phyloP scores from a whole-genome alignment of 2,888 invertebrate genomes.

The Yponomeuta malinellus region DNA sequence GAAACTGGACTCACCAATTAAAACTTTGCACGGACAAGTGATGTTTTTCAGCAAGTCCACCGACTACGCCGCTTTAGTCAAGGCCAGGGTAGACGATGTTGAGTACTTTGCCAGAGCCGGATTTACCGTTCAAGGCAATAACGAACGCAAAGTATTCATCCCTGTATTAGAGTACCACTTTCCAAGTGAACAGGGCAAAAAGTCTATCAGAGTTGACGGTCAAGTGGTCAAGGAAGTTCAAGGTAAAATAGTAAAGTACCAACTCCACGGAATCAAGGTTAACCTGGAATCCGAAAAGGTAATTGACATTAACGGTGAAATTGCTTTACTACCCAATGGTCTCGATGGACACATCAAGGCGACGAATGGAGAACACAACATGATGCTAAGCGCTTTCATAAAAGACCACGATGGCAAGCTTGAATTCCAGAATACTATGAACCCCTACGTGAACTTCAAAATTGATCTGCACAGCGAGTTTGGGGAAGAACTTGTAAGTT shows the following conservation, averaged over 20 bases:
- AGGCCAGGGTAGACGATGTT: slow-evolving; percentile 72
- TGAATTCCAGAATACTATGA: slow-evolving; percentile 75
- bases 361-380: slow-evolving; percentile 58
- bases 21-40: slow-evolving; percentile 75
- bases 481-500: slow-evolving; percentile 47
- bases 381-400: slow-evolving; percentile 62
- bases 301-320: slow-evolving; percentile 68
- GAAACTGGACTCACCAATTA: slow-evolving; percentile 78
- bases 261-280: slow-evolving; percentile 74
- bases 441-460: slow-evolving; percentile 77
- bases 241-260: slow-evolving; percentile 67
- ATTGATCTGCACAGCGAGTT: slow-evolving; percentile 72
- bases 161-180: slow-evolving; percentile 81
- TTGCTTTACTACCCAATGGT: slow-evolving; percentile 48
- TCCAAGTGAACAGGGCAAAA: slow-evolving; percentile 67
- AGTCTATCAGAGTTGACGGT: slow-evolving; percentile 72
- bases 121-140: slow-evolving; percentile 75
- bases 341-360: slow-evolving; percentile 69
- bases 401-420: slow-evolving; percentile 60
- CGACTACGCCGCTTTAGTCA: slow-evolving; percentile 77
- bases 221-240: slow-evolving; percentile 46
- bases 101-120: slow-evolving; percentile 81
- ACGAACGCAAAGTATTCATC: slow-evolving; percentile 72
- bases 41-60: slow-evolving; percentile 72
- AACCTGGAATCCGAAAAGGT: slow-evolving; percentile 52